These are phyloP conservation scores for Sabatieria punctata DNA, from an alignment of 2,888 invertebrate genomes.

Conservation along the genomic window DNA sequence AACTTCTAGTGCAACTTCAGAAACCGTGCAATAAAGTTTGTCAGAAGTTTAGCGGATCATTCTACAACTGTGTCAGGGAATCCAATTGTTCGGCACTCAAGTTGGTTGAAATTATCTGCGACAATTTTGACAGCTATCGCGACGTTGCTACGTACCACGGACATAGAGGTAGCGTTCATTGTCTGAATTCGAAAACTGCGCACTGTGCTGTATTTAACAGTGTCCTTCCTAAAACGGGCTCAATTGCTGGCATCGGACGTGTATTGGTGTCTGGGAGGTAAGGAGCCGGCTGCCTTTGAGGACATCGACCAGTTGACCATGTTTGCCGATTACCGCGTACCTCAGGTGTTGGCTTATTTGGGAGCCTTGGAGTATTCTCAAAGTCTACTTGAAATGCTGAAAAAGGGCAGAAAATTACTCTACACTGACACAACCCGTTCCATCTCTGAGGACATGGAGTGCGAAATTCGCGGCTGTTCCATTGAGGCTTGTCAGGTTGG, in stretches of 20 bases:
- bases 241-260: constrained; percentile 86
- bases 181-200: background rate
- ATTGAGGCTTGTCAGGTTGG: constrained; percentile 55
- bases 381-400: constrained; percentile 48
- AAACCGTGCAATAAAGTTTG: background rate
- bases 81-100: constrained; percentile 55
- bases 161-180: constrained; percentile 38
- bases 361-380: constrained; percentile 59
- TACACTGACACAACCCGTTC: too few species aligned
- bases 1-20: background rate
- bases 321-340: constrained; percentile 86
- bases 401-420: too few species aligned
- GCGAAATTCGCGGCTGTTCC: constrained; percentile 81
- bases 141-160: constrained; percentile 60
- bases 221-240: constrained; percentile 74
- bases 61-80: constrained; percentile 55
- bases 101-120: constrained; percentile 54
- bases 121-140: constrained; percentile 66
- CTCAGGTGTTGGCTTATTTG: constrained; percentile 55
- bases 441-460: constrained; percentile 57
- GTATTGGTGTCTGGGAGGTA: constrained; percentile 65
- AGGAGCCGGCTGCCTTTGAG: constrained; percentile 54
- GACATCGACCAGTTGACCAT: constrained; percentile 76
- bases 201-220: constrained; percentile 34
- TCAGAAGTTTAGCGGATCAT: constrained; percentile 51